phyloP scores from a whole-genome alignment of 2,797 vertebrate genomes.

The Psittacula echo region DNA sequence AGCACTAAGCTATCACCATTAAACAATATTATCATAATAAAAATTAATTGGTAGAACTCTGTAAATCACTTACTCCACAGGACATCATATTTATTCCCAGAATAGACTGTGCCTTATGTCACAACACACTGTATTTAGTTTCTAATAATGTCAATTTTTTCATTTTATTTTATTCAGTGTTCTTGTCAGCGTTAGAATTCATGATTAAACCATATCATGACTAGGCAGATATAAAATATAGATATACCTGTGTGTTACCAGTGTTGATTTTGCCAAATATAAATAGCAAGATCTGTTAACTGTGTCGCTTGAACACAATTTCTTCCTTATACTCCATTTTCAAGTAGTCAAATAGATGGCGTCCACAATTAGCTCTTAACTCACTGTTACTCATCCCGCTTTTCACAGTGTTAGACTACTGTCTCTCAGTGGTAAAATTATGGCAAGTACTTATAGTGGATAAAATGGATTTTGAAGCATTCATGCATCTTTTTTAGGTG shows the following conservation, averaged over 20 bases:
- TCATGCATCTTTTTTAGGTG: not conserved
- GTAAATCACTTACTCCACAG: not conserved
- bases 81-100: not conserved
- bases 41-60: not conserved
- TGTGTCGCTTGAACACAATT: not conserved
- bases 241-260: not conserved
- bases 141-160: not conserved
- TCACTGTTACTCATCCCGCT: not conserved
- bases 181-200: slow-evolving; percentile 8
- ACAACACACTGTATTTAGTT: not conserved
- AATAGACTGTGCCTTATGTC: not conserved
- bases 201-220: not conserved
- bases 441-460: not conserved
- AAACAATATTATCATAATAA: not conserved
- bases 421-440: not conserved
- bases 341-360: not conserved
- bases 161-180: not conserved
- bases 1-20: not conserved
- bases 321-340: not conserved
- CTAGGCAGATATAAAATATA: no score
- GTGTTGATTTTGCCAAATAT: not conserved
- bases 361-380: not conserved
- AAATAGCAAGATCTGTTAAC: not conserved
- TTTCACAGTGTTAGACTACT: not conserved
- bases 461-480: not conserved